Percentiles rank a stretch among this genome's conserved stretches.
Conservation (phyloP, 2,888 invertebrate species). For the Melanargia galathea region DNA sequence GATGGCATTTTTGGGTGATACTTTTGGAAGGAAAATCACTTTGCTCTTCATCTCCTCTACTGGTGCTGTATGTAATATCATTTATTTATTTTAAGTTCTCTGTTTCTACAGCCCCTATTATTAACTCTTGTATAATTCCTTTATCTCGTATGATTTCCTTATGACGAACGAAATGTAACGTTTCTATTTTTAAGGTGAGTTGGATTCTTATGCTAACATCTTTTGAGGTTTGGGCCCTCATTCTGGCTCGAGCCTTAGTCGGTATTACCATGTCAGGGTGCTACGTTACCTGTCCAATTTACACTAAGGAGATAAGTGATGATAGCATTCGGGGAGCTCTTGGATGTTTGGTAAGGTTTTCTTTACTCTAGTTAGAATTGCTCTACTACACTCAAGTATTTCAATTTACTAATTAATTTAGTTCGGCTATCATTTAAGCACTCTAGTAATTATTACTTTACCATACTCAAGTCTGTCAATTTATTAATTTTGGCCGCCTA, state of each 20-base stretch:
- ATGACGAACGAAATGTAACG: neutral
- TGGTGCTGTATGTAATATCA: constrained; percentile 54
- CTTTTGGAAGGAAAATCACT: constrained; percentile 59
- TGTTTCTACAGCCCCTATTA: neutral
- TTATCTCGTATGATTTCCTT: neutral
- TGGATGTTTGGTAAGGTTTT: constrained; percentile 76
- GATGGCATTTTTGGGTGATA: constrained; percentile 59
- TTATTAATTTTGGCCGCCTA: too few relatives aligned
- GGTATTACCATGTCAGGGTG: constrained; percentile 63
- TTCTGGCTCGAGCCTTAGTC: constrained; percentile 57
- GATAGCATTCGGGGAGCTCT: constrained; percentile 78
- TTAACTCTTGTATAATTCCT: neutral
- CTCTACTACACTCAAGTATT: too few relatives aligned
- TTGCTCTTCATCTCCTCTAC: constrained; percentile 57
- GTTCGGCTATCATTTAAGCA: too few relatives aligned
- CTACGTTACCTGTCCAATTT: constrained; percentile 72
- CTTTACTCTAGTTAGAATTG: neutral
- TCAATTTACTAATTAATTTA: too few relatives aligned
- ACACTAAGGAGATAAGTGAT: constrained; percentile 82
- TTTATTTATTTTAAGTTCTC: too few relatives aligned
- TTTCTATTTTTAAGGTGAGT: constrained; percentile 41
- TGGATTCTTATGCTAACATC: constrained; percentile 62
- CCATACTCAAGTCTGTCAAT: too few relatives aligned
- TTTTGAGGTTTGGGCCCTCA: constrained; percentile 59
- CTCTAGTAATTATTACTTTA: too few relatives aligned